Evolutionary conservation across 2,797 vertebrate genomes (phyloP).

Genomic region (Helarctos malayanus): DNA sequence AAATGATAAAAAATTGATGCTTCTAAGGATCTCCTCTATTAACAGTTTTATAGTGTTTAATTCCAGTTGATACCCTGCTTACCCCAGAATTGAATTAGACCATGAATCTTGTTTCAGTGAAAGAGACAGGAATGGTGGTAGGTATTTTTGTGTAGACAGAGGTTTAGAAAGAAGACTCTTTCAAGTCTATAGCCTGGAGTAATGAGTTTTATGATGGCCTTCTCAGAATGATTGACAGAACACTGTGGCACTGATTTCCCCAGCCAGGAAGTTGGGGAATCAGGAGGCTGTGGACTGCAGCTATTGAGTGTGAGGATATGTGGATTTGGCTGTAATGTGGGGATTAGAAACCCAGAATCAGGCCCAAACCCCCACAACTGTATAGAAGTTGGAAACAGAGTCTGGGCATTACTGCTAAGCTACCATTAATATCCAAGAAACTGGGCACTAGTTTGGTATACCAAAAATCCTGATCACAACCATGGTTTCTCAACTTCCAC

Average conservation of each 20-base stretch:
- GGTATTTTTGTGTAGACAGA: background rate
- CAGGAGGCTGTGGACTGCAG: background rate
- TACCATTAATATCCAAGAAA: background rate
- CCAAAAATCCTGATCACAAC: too few relatives aligned
- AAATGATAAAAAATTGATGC: background rate
- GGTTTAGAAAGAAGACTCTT: background rate
- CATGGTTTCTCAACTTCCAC: background rate
- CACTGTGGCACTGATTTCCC: background rate
- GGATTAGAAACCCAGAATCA: background rate
- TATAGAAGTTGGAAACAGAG: background rate
- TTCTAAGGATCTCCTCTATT: background rate
- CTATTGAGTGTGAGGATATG: background rate
- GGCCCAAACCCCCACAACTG: fast-evolving
- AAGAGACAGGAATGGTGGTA: background rate
- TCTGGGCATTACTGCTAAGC: background rate
- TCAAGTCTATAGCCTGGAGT: background rate
- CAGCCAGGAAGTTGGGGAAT: background rate
- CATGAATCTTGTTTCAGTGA: background rate
- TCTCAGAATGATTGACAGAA: background rate
- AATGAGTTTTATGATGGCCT: background rate
- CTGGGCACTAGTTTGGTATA: too few relatives aligned
- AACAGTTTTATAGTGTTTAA: background rate
- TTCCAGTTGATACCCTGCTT: background rate
- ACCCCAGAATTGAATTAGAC: background rate
- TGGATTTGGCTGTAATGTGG: background rate